Base-by-base conservation (phyloP, 2,113 vertebrate genomes). In the Cephalopholis sonnerati region DNA sequence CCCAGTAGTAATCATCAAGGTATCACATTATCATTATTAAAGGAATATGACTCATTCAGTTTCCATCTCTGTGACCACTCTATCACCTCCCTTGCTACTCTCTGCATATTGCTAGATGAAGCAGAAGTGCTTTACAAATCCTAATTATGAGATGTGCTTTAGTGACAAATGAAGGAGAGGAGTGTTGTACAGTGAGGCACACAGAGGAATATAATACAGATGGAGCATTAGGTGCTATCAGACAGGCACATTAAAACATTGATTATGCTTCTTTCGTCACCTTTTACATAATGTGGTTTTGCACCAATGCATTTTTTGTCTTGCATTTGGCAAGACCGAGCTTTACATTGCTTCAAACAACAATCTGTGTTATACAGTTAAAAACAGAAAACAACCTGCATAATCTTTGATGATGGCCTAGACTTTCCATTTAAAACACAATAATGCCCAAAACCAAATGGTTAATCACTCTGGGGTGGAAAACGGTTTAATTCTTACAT, bases 401-500 rank as follows among this genome's bases (percentile, higher is more conserved):
- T 15, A 11, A 39, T 66, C 12, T 32, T 22, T 6, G 27, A 51
- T 74, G 39, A 6, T 4, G 27, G 22, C 13, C 29, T 41, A 22
- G 17, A 55, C 29, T 54, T 66, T 73, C 22, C 53, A 27, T 74
- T 74, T 68, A 24, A 39, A 57, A 74, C 68, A 32, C 7, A 53
- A 16, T 20, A 70, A 50, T n/a, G 12, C 29, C 69, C 16, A 41
- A 53, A 13, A 75, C 48, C 48, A 50, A 85, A 83, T 53, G 46
- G 69, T 78, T 27, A 77, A 69, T 81, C 76, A 69, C 46, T 63
- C 24, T 57, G 2, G 9, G 39, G 7, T 10, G 25, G 32, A 25
- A 69, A 74, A 62, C 66, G 36, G 67, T 59, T 73, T 84, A 22
- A 72, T 84, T 79, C 61, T 74, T 18, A 64, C 53, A 82, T 85